Evolutionary conservation across 2,888 invertebrate genomes (phyloP).

Genomic region (Cremastinae sp.): DNA sequence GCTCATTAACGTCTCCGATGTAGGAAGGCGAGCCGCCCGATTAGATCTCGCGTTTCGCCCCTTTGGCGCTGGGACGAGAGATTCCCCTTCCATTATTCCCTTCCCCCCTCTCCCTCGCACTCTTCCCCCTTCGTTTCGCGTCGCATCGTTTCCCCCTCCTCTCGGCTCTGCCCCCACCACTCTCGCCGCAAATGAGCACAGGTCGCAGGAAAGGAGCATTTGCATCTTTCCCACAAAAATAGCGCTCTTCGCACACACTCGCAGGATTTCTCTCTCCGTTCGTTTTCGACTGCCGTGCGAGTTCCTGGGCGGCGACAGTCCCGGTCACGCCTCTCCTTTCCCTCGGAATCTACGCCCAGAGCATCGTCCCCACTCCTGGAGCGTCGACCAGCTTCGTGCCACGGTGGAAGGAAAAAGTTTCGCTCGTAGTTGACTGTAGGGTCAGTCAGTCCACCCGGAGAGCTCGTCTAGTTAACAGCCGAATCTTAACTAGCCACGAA

Average conservation of each 20-base stretch:
- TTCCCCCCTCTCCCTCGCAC: conserved; percentile 41
- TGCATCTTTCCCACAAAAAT: conserved; percentile 56
- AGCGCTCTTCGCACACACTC: conserved; percentile 34
- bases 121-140: conserved; percentile 32
- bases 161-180: background rate
- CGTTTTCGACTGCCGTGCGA: background rate
- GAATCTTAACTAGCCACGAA: conserved; percentile 20
- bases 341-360: conserved; percentile 15
- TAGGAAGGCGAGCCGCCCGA: conserved; percentile 74
- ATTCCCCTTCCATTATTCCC: conserved; percentile 48
- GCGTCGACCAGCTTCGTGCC: conserved; percentile 8
- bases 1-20: conserved; percentile 79
- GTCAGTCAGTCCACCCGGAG: conserved; percentile 77
- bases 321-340: conserved; percentile 58
- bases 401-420: conserved; percentile 73
- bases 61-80: conserved; percentile 57
- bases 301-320: conserved; percentile 54
- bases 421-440: conserved; percentile 66
- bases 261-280: conserved; percentile 11
- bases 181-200: background rate
- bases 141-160: conserved; percentile 15
- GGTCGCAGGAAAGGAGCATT: conserved; percentile 42
- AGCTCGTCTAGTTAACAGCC: conserved; percentile 75
- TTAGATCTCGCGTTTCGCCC: conserved; percentile 73
- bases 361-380: conserved; percentile 51